Conservation (phyloP, 1,140 invertebrate genomes). For the Formica selysi region DNA sequence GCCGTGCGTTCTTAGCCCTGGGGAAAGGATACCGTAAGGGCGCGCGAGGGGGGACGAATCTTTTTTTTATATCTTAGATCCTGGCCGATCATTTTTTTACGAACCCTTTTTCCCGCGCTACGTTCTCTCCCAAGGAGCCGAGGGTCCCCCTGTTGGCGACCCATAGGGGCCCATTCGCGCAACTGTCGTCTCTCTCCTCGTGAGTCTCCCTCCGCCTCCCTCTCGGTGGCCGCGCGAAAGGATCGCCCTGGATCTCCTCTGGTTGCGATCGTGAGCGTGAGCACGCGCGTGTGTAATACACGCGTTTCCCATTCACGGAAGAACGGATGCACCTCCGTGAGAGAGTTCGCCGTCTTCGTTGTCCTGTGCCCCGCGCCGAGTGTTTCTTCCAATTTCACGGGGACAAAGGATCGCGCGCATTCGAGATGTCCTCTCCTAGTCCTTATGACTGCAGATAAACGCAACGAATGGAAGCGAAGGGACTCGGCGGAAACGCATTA, state of each 20-base stretch:
- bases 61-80: constrained; percentile 83
- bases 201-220: neutral
- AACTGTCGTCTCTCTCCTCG: constrained; percentile 77
- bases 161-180: constrained; percentile 71
- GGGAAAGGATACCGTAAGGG: constrained; percentile 81
- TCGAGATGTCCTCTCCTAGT: constrained; percentile 37
- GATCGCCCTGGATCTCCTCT: constrained; percentile 53
- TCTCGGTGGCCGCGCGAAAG: constrained; percentile 47
- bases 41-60: constrained; percentile 73
- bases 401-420: constrained; percentile 53
- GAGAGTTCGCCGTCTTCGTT: constrained; percentile 36
- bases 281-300: constrained; percentile 49
- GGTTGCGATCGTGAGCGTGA: constrained; percentile 39
- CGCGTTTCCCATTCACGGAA: constrained; percentile 48
- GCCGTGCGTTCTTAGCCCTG: constrained; percentile 71
- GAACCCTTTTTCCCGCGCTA: constrained; percentile 81
- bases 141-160: constrained; percentile 39
- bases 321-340: constrained; percentile 59
- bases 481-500: neutral
- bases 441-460: constrained; percentile 42
- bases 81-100: constrained; percentile 84
- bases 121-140: constrained; percentile 55
- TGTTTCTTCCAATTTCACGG: constrained; percentile 49
- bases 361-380: constrained; percentile 28
- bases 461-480: constrained; percentile 29